phyloP scores from a whole-genome alignment of 2,888 invertebrate species.

The Horisme vitalbata region DNA sequence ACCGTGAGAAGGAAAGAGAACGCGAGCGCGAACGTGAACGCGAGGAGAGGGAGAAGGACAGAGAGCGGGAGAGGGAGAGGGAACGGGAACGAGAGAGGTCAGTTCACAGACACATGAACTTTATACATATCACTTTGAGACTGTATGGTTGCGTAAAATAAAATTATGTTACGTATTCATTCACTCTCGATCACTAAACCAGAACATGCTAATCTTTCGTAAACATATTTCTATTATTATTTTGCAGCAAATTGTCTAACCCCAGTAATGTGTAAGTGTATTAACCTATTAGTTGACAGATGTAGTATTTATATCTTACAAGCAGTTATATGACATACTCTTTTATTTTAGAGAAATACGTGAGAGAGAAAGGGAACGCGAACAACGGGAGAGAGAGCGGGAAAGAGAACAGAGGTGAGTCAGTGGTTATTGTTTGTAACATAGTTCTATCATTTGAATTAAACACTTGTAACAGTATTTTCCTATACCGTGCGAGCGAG shows the following conservation, averaged over 20 bases:
- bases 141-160: too few species aligned
- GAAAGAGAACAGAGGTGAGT: conserved; percentile 59
- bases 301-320: neutral
- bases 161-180: too few species aligned
- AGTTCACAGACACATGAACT: neutral
- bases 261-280: conserved; percentile 6
- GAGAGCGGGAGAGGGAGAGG: conserved; percentile 31
- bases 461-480: too few species aligned
- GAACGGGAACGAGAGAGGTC: conserved; percentile 24
- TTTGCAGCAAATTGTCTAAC: conserved; percentile 6
- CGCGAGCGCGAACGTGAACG: conserved; percentile 29
- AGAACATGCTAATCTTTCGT: too few species aligned
- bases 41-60: conserved; percentile 32
- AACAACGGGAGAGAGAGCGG: conserved; percentile 55
- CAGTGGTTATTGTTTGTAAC: too few species aligned
- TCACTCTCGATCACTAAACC: too few species aligned
- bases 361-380: conserved; percentile 61
- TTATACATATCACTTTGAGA: too few species aligned
- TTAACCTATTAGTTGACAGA: neutral
- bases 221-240: conserved; percentile 2
- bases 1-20: conserved; percentile 39
- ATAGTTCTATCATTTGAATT: too few species aligned
- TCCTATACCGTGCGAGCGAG: too few species aligned
- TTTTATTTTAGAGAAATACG: conserved; percentile 44
- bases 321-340: neutral